A percentile compares a stretch with the other conserved stretches of the same genome.
phyloP scores from a whole-genome alignment of 30 jellyfish, hydroid and myxozoan genomes.

The Pelagia noctiluca region DNA sequence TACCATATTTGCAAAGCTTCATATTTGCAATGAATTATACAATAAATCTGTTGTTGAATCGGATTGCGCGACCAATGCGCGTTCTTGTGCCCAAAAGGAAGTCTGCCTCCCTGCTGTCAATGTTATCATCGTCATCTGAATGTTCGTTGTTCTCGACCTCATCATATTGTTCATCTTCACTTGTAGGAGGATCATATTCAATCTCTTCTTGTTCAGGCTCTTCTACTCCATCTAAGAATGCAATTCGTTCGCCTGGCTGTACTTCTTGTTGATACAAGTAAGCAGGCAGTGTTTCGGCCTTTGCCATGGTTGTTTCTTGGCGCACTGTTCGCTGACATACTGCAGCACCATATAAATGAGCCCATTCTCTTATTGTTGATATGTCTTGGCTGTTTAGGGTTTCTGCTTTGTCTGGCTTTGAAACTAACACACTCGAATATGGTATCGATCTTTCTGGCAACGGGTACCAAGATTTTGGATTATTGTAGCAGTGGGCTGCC shows the following conservation, averaged over 20 bases:
- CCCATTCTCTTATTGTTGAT: constrained; percentile 18
- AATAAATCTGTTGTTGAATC: constrained; percentile 19
- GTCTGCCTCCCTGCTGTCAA: constrained; percentile 3
- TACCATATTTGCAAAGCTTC: no score
- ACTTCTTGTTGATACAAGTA: constrained; percentile 10
- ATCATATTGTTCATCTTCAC: constrained; percentile 14
- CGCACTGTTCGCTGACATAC: constrained; percentile 43
- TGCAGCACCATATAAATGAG: background rate
- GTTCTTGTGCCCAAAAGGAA: constrained; percentile 27
- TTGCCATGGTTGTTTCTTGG: constrained; percentile 42
- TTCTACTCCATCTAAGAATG: constrained; percentile 18
- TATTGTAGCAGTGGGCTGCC: constrained; percentile 24
- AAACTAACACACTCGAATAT: background rate
- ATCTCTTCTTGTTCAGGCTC: background rate
- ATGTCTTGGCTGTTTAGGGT: constrained; percentile 9
- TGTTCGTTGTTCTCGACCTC: constrained; percentile 1
- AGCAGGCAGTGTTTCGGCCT: constrained; percentile 19
- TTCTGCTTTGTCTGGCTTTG: background rate
- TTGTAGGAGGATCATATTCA: constrained; percentile 11
- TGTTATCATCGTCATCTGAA: background rate
- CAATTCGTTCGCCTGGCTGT: constrained; percentile 8
- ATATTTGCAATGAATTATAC: no score
- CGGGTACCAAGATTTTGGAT: constrained; percentile 25
- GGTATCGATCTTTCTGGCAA: constrained; percentile 15
- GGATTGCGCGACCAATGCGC: constrained; percentile 26